Base-by-base conservation (phyloP, 2,888 invertebrate species). In the Loripinus fragilis region DNA sequence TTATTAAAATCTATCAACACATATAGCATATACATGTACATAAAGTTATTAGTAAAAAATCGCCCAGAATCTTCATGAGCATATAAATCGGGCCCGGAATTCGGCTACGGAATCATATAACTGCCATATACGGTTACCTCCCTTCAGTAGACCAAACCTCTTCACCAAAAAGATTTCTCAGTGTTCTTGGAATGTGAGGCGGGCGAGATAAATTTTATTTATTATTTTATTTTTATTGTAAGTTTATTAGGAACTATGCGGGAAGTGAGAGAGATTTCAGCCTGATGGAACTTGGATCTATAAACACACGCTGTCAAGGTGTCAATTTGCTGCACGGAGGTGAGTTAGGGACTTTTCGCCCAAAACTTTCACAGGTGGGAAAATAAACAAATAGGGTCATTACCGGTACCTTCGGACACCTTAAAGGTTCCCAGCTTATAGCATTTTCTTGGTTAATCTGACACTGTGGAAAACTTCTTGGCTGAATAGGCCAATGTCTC, bases 301-400 rank as follows among this genome's bases (percentile, higher is more conserved):
- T 85, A 23, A 78, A 75, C 67, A 69, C 78, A 12, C 79, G 80
- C n/a, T 80, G 78, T 71, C 84, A 86, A 71, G 83, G 83, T 55
- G 75, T 71, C 17, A 81, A 86, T 76, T 52, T 83, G 17, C 72
- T 86, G 28, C 79, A 81, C 52, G 78, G 81, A 85, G 86, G 86
- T 86, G 77, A 78, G 41, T 38, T 38, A 8, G 7, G 38, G 12
- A 38, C 38, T 38, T 38, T 38, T 38, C n/a, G n/a, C n/a, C n/a
- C n/a, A n/a, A n/a, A n/a, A n/a, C n/a, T n/a, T n/a, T n/a, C n/a
- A n/a, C n/a, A n/a, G n/a, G n/a, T n/a, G n/a, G n/a, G n/a, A n/a
- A n/a, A n/a, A n/a, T n/a, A n/a, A n/a, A n/a, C n/a, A n/a, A n/a
- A n/a, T n/a, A n/a, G n/a, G n/a, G n/a, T n/a, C n/a, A n/a, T n/a